Percentiles rank a stretch among this genome's conserved stretches.
Evolutionary conservation across 2,113 vertebrate genomes (phyloP).

Genomic region (Telmatochromis sp.): DNA sequence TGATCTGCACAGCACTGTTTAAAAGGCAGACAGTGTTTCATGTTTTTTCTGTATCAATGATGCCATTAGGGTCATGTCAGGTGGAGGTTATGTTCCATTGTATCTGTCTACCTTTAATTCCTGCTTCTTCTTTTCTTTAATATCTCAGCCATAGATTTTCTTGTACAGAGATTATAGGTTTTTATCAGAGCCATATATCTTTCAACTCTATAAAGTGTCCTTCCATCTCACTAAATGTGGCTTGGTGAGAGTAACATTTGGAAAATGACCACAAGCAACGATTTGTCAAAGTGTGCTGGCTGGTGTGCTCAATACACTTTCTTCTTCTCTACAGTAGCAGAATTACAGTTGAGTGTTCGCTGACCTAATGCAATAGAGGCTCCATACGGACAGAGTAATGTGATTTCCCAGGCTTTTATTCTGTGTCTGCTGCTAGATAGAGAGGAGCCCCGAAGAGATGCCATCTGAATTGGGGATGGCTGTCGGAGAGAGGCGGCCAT

Average conservation of each 20-base stretch:
- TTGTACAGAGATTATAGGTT: conserved; percentile 7
- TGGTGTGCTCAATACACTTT: conserved; percentile 50
- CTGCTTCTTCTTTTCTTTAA: background rate
- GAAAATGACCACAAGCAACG: conserved; percentile 58
- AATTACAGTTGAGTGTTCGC: conserved; percentile 65
- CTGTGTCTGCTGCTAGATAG: conserved; percentile 60
- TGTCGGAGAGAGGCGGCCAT: conserved; percentile 12
- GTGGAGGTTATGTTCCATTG: conserved; percentile 16
- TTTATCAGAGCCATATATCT: conserved; percentile 39
- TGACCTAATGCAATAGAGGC: conserved; percentile 65
- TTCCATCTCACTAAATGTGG: conserved; percentile 9
- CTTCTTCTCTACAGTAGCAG: conserved; percentile 50
- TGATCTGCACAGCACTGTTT: background rate
- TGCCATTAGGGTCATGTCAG: conserved; percentile 1
- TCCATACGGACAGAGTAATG: conserved; percentile 60
- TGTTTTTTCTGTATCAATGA: background rate
- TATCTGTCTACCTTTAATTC: background rate
- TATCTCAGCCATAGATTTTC: conserved; percentile 17
- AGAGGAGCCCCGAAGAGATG: conserved; percentile 49
- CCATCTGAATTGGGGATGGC: conserved; percentile 41
- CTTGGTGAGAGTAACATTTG: conserved; percentile 41
- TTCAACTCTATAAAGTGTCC: conserved; percentile 16
- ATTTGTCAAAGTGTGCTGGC: conserved; percentile 54
- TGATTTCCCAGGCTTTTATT: conserved; percentile 67
- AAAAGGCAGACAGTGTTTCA: background rate